Evolutionary conservation across 1,140 invertebrate genomes (phyloP).

Genomic region (Drosophila prosaltans): DNA sequence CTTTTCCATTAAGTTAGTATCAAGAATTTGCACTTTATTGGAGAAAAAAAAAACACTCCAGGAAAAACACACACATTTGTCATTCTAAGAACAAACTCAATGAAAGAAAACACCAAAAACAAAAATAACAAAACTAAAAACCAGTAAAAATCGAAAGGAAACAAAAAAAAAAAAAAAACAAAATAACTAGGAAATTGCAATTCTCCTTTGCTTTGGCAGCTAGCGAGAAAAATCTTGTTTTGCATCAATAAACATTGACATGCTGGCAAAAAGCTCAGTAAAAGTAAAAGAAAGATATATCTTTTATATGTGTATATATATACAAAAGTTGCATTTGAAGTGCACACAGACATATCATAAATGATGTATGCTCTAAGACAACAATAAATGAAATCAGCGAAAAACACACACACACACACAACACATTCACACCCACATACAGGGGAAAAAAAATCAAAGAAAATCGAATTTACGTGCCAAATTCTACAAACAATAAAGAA

Average conservation of each 20-base stretch:
- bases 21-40: not conserved
- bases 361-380: slow-evolving; percentile 64
- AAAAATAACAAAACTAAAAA: slow-evolving; percentile 33
- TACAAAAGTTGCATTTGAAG: not conserved
- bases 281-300: not conserved
- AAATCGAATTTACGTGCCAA: slow-evolving; percentile 12
- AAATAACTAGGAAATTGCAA: slow-evolving; percentile 40
- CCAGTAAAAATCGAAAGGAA: slow-evolving; percentile 1
- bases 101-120: slow-evolving; percentile 21
- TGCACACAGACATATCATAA: slow-evolving; percentile 40
- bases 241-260: slow-evolving; percentile 80
- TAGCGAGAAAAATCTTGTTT: slow-evolving; percentile 67
- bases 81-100: slow-evolving; percentile 9
- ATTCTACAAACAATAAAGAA: slow-evolving; percentile 9
- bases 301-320: not conserved
- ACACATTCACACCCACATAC: not conserved
- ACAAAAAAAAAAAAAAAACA: slow-evolving; percentile 12
- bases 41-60: not conserved
- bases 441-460: not conserved
- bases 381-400: slow-evolving; percentile 33
- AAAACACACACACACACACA: slow-evolving; percentile 8
- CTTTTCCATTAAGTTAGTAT: not conserved
- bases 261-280: slow-evolving; percentile 40
- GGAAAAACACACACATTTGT: not conserved
- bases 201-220: slow-evolving; percentile 50